Evolutionary conservation across 2,113 vertebrate genomes (phyloP).

Genomic region (Agapornis roseicollis): DNA sequence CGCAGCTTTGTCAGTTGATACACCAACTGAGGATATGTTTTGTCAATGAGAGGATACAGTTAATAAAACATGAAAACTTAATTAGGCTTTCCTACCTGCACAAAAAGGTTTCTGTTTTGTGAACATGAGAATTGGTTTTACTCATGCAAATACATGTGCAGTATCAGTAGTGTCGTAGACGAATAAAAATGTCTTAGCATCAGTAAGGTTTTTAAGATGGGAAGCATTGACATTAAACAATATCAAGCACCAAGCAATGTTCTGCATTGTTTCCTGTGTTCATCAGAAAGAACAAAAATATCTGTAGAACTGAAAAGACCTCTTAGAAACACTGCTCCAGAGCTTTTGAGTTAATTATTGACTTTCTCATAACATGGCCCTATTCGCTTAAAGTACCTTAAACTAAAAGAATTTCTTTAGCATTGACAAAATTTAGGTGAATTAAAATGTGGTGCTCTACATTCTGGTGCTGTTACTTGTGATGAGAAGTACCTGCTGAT

Average conservation of each 20-base stretch:
- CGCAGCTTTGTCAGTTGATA: background rate
- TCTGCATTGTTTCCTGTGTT: background rate
- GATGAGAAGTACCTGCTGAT: constrained; percentile 18
- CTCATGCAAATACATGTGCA: background rate
- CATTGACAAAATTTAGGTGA: background rate
- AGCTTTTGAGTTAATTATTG: constrained; percentile 18
- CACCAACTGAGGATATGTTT: background rate
- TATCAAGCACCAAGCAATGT: background rate
- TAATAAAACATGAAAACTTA: constrained; percentile 10
- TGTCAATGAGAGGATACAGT: background rate
- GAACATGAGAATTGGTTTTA: background rate
- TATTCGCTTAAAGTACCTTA: background rate
- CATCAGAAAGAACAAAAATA: background rate
- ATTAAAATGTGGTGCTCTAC: background rate
- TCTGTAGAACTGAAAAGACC: background rate
- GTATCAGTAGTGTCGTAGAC: background rate
- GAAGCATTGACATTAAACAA: background rate
- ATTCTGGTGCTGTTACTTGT: background rate
- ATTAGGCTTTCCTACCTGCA: constrained; percentile 1
- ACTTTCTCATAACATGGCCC: background rate
- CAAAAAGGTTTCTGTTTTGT: background rate
- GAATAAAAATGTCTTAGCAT: background rate
- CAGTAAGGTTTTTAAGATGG: background rate
- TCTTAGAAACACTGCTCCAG: background rate
- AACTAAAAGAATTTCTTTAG: background rate